Evolutionary conservation across 2,797 vertebrate species (phyloP).

Genomic region (Anguilla anguilla): DNA sequence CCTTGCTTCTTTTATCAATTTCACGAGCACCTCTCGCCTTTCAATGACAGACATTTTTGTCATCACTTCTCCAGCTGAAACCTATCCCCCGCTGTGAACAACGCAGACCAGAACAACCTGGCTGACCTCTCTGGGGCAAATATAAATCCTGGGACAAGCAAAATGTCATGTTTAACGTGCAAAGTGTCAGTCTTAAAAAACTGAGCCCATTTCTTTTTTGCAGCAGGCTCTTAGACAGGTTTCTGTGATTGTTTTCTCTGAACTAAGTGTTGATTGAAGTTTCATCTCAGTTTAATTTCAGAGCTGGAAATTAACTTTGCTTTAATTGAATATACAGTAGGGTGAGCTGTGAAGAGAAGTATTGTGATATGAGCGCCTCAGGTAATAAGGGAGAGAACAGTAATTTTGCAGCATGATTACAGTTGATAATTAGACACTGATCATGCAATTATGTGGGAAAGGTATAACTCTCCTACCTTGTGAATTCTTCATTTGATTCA

Average conservation of each 20-base stretch:
- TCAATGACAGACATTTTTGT: neutral
- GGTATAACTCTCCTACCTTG: constrained; percentile 36
- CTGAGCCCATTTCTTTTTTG: neutral
- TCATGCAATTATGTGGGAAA: constrained; percentile 40
- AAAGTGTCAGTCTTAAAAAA: neutral
- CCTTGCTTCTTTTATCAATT: neutral
- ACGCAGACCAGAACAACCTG: neutral
- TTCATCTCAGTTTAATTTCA: constrained; percentile 30
- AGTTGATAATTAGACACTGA: constrained; percentile 46
- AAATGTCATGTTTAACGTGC: neutral
- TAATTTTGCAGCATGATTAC: constrained; percentile 47
- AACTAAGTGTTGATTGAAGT: constrained; percentile 36
- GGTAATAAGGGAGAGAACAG: constrained; percentile 37
- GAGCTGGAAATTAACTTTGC: constrained; percentile 35
- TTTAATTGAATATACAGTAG: constrained; percentile 44
- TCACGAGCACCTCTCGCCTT: neutral
- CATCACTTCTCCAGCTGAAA: neutral
- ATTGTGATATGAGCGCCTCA: constrained; percentile 36
- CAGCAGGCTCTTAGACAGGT: neutral
- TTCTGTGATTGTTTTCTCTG: neutral
- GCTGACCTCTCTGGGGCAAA: neutral
- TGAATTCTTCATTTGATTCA: constrained; percentile 35
- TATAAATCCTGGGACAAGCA: neutral
- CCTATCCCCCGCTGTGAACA: neutral
- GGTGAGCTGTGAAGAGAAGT: constrained; percentile 29